phyloP scores from a whole-genome alignment of 2,888 invertebrate genomes.

The Dryococelus australis region DNA sequence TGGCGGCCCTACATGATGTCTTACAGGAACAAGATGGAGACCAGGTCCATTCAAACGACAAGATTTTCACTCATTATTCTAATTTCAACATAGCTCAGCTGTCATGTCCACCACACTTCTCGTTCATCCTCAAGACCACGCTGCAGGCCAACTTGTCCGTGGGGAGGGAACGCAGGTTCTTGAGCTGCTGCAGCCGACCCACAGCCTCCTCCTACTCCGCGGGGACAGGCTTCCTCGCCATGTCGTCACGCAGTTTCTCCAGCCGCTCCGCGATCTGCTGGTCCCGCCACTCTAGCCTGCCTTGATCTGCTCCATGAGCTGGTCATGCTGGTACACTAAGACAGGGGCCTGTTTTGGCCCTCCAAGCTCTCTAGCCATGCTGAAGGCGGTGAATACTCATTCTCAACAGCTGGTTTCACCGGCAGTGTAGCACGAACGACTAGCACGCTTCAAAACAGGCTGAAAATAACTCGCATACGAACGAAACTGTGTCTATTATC shows the following conservation, averaged over 20 bases:
- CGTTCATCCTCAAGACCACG: too few species aligned
- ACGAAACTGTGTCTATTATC: too few species aligned
- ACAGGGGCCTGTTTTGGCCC: conserved; percentile 65
- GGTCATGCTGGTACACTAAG: conserved; percentile 61
- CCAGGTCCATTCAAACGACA: too few species aligned
- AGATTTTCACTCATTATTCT: too few species aligned
- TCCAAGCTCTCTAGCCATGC: conserved; percentile 64
- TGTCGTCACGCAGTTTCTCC: conserved; percentile 70
- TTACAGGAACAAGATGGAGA: too few species aligned
- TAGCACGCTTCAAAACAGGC: too few species aligned
- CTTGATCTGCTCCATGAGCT: conserved; percentile 56
- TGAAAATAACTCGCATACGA: too few species aligned
- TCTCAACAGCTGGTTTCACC: conserved; percentile 47
- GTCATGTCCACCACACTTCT: too few species aligned
- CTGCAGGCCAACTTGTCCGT: too few species aligned
- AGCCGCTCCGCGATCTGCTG: conserved; percentile 72
- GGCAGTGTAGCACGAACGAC: too few species aligned
- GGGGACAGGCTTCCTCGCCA: conserved; percentile 59
- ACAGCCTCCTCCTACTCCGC: conserved; percentile 72
- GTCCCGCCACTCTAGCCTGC: conserved; percentile 63
- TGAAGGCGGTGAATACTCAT: conserved; percentile 61
- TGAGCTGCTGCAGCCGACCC: conserved; percentile 70
- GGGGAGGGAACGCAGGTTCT: conserved; percentile 60
- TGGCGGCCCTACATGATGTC: too few species aligned
- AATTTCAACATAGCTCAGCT: too few species aligned